These are phyloP conservation scores for Centropus unirufus DNA, from an alignment of 2,113 vertebrate species.

Conservation along the genomic window DNA sequence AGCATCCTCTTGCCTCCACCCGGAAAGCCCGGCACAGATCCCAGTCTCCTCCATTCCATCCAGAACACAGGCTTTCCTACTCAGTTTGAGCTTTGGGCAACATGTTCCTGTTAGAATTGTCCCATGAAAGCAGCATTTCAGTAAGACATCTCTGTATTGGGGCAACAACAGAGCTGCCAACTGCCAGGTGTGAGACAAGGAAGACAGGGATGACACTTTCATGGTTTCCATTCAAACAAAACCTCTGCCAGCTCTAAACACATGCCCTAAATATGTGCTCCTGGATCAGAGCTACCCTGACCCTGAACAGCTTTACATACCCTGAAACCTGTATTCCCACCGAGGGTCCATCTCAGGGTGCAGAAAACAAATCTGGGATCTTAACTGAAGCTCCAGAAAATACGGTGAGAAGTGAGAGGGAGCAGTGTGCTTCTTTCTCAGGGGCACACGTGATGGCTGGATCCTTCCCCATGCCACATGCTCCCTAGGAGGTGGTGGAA, in stretches of 20 bases:
- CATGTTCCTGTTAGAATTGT: not conserved
- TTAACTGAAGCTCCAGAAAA: not conserved
- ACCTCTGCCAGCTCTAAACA: not conserved
- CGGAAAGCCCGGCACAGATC: slow-evolving; percentile 28
- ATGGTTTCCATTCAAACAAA: not conserved
- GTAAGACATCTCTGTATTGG: not conserved
- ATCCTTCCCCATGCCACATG: not conserved
- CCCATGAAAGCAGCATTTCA: not conserved
- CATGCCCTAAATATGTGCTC: not conserved
- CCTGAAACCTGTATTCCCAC: not conserved
- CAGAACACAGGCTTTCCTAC: not conserved
- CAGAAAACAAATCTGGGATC: not conserved
- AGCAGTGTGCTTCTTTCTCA: not conserved
- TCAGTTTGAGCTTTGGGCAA: not conserved
- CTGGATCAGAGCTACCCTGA: not conserved
- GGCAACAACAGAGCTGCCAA: not conserved
- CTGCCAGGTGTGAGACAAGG: not conserved
- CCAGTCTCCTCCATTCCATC: not conserved
- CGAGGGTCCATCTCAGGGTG: not conserved
- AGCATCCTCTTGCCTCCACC: slow-evolving; percentile 27
- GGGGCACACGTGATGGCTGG: not conserved
- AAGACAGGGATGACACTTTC: not conserved
- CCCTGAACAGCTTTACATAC: not conserved
- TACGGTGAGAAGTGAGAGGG: not conserved
- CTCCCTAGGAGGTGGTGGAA: not conserved